These are phyloP conservation scores for Netelia inedita DNA, from an alignment of 2,888 invertebrate species.

Conservation along the genomic window DNA sequence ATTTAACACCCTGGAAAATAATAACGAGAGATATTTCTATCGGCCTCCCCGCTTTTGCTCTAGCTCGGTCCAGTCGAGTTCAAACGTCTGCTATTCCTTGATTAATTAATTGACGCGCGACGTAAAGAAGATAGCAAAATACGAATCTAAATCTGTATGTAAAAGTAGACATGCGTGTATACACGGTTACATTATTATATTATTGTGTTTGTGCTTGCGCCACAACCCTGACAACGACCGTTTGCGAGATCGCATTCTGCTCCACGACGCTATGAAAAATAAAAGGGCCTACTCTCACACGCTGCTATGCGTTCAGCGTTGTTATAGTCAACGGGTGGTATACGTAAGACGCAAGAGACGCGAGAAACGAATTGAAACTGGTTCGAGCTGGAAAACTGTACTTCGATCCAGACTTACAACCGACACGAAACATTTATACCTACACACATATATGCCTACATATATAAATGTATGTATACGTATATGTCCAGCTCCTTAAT, in stretches of 20 bases:
- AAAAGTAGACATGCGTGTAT: slow-evolving; percentile 70
- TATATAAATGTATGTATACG: neutral
- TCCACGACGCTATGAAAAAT: slow-evolving; percentile 37
- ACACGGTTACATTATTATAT: no score
- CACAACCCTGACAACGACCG: no score
- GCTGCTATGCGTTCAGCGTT: neutral
- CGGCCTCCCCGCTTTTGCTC: no score
- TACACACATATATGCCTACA: neutral
- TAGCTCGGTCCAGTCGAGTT: no score
- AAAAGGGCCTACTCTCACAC: slow-evolving; percentile 68
- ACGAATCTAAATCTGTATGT: slow-evolving; percentile 53
- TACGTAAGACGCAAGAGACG: neutral
- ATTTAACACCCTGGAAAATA: no score
- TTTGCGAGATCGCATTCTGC: neutral
- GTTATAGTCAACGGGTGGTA: neutral
- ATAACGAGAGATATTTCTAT: no score
- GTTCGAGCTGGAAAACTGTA: slow-evolving; percentile 79
- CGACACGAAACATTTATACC: slow-evolving; percentile 22
- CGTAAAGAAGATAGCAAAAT: slow-evolving; percentile 31
- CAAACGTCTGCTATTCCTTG: slow-evolving; percentile 55
- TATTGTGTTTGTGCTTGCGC: no score
- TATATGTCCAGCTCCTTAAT: slow-evolving; percentile 63
- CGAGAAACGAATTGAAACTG: slow-evolving; percentile 81
- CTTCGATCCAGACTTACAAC: slow-evolving; percentile 74
- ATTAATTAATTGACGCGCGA: slow-evolving; percentile 75